These are phyloP conservation scores for Eulemur mongoz DNA, from an alignment of 2,797 vertebrate species.

Conservation along the genomic window DNA sequence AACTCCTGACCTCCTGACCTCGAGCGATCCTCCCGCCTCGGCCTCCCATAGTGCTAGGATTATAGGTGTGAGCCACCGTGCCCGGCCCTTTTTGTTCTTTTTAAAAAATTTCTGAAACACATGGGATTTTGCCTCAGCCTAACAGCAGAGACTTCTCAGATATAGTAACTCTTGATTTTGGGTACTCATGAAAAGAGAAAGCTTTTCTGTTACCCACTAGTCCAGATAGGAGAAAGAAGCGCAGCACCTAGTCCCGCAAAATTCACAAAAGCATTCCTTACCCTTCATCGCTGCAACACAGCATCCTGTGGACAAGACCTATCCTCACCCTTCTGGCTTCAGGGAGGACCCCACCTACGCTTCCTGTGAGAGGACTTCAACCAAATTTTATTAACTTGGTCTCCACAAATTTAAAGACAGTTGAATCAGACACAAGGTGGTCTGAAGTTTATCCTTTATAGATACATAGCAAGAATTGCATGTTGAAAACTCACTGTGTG, in stretches of 20 bases:
- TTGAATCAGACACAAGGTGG: not conserved
- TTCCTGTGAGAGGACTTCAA: not conserved
- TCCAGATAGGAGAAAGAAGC: not conserved
- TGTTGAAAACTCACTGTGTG: too few relatives aligned
- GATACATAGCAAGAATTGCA: not conserved
- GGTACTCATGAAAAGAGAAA: not conserved
- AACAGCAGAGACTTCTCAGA: not conserved
- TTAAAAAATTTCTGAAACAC: not conserved
- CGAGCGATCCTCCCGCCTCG: too few relatives aligned
- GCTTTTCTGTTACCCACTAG: not conserved
- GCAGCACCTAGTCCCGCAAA: too few relatives aligned
- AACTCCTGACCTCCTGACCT: too few relatives aligned
- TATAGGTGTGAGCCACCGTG: too few relatives aligned
- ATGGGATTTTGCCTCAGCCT: constrained; percentile 1
- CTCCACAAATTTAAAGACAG: not conserved
- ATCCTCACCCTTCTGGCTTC: not conserved
- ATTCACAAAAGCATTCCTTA: not conserved
- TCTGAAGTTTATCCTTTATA: not conserved
- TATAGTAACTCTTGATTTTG: not conserved
- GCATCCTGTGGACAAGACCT: not conserved
- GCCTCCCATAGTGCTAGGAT: too few relatives aligned
- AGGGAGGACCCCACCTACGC: not conserved
- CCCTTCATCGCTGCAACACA: too few relatives aligned
- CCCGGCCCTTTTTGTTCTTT: not conserved
- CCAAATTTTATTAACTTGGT: not conserved